phyloP scores from a whole-genome alignment of 1,140 invertebrate species.

The Polypedilum vanderplanki region DNA sequence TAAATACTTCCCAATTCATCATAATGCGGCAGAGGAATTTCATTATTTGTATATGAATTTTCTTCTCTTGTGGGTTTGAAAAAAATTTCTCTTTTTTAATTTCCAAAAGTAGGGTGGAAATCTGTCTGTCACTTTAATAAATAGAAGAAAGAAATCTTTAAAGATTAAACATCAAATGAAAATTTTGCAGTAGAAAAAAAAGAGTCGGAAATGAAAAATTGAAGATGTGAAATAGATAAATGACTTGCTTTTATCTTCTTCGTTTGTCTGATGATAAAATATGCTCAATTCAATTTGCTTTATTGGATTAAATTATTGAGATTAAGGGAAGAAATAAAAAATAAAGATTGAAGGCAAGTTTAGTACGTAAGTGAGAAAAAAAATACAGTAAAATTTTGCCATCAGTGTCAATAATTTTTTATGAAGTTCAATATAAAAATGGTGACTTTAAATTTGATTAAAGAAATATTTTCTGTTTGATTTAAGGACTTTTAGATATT shows the following conservation, averaged over 20 bases:
- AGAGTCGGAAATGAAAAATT: not conserved
- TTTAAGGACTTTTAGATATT: too few species aligned
- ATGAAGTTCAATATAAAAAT: too few species aligned
- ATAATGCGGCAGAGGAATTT: not conserved
- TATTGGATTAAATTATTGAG: constrained; percentile 1
- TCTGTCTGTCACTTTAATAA: not conserved
- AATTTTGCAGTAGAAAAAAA: not conserved
- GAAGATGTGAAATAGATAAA: not conserved
- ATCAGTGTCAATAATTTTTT: too few species aligned
- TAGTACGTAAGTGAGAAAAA: too few species aligned
- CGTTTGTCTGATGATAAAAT: not conserved
- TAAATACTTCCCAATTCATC: too few species aligned
- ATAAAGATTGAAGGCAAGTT: not conserved
- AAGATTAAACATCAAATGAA: not conserved
- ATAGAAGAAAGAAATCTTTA: not conserved
- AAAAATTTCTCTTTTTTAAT: not conserved
- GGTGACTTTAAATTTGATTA: too few species aligned
- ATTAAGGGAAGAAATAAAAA: not conserved
- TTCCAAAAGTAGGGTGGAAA: too few species aligned
- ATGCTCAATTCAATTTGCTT: not conserved
- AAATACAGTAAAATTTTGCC: too few species aligned
- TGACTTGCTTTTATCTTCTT: not conserved
- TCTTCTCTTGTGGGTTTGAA: not conserved
- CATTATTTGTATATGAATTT: not conserved
- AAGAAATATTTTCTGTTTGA: too few species aligned